Base-by-base conservation (phyloP, 1,140 invertebrate species). In the Psilanteris sp. region DNA sequence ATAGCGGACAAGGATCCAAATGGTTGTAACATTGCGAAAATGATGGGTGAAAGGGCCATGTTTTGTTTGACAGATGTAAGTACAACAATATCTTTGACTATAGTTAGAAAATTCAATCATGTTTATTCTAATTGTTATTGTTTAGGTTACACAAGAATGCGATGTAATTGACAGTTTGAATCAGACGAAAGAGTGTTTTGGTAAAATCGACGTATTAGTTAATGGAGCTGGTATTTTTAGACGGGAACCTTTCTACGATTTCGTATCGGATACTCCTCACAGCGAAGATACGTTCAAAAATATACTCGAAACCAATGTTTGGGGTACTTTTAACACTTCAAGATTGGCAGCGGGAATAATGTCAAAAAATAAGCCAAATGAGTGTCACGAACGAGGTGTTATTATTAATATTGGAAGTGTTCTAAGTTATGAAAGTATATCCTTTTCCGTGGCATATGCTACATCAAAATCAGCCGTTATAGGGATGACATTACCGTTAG, bases 401-500 rank as follows among this genome's bases (percentile, higher is more conserved):
- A 77, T 83, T 50, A 55, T 82, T 16, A 83, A 83, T 57, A 4
- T 82, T 0, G 44, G 55, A 0, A 81, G 79, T 36, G 54, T 39
- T 8, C 24, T 79, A 37, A 57, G 77, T 4, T 55, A 9, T 4
- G 79, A 81, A 4, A 0, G 77, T 6, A 44, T 68, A 0, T 14
- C 70, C 9, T n/a, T n/a, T 13, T n/a, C 48, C 1, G 37, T 79
- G 1, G 79, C 71, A 7, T 83, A 83, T 20, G 73, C 75, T 10
- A 34, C 41, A 0, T 22, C 73, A 1, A 79, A 78, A 44, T 18
- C 77, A 1, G 79, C 80, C 0, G 24, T 82, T 6, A 39, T 55
- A 0, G 77, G 79, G 7, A 78, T 83, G 79, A 82, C 79, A 13
- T n/a, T 79, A 0, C 73, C 81, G n/a, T 22, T 83, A 3, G 77